Evolutionary conservation across 1,140 invertebrate genomes (phyloP), one percentile per base, ranked within the genome.

Genomic region (Drosophila pseudoobscura): DNA sequence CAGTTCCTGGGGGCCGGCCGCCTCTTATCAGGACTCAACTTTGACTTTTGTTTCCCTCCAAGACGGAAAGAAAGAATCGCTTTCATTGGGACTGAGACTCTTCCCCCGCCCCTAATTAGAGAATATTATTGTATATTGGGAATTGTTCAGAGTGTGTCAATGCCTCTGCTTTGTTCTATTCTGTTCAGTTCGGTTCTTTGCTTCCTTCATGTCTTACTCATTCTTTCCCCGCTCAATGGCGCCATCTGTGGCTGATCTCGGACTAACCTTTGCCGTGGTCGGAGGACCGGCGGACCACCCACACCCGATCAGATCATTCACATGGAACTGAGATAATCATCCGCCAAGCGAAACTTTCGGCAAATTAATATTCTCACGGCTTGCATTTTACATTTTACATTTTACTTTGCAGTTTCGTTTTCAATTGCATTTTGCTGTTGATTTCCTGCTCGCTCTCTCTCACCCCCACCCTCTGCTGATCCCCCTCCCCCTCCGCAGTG

Each of bases 331-430:
- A 26, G 24, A 26, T 75, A 75, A 59, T 58, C 31, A 54, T 20
- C 31, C 41, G 35, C 31, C 39, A 55, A 61, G 50, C 55, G 8
- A 62, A 58, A 44, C 64, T 68, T 74, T 72, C 51, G 26, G 46
- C 13, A n/a, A 52, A 88, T 88, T 87, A 88, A 76, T 76, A 88
- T 88, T 88, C 83, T 88, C 83, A 88, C 83, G 78, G 71, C 82
- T 43, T 65, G 46, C 46, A 54, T 54, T 75, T 66, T 51, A 61
- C 46, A 54, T 54, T 75, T 66, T 51, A 61, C 55, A 57, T 54
- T 75, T 66, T 51, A 61, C 55, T 83, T 52, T 66, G 64, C 65
- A 78, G 70, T 87, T 87, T 88, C 78, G 49, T 79, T 88, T 88
- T 88, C 78, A 72, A 76, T 82, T 85, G 78, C 74, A 87, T 65